Conservation (phyloP, 2,113 vertebrate genomes). For the Okapia johnstoni region DNA sequence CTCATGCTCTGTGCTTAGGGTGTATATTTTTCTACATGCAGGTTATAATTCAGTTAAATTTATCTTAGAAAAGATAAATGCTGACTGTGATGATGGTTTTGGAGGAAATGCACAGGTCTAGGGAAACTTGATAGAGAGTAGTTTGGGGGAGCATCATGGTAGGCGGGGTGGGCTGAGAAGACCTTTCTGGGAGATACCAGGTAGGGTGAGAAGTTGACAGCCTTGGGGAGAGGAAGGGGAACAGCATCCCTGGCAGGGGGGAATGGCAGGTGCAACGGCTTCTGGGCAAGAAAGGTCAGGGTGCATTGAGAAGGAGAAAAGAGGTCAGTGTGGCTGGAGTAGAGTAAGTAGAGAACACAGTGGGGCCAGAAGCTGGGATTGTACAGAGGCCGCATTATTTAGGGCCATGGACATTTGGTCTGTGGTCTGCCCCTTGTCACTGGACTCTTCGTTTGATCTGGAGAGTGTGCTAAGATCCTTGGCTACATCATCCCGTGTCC, state of each 20-base stretch:
- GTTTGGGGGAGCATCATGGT: background rate
- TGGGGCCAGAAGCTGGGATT: background rate
- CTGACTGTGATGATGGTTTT: background rate
- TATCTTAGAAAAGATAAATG: background rate
- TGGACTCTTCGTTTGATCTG: background rate
- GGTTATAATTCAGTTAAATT: background rate
- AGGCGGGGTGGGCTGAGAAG: background rate
- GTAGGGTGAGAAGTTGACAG: background rate
- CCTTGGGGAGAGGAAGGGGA: background rate
- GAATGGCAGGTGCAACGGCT: background rate
- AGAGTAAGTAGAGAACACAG: background rate
- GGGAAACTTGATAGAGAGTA: background rate
- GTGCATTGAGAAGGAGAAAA: background rate
- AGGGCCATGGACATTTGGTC: background rate
- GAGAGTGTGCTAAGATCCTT: background rate
- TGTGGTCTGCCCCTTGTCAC: background rate
- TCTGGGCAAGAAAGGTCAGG: background rate
- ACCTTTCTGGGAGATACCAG: background rate
- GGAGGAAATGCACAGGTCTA: background rate
- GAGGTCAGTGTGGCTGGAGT: background rate
- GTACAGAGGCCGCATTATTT: accelerated
- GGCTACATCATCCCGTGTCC: background rate
- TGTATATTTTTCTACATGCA: background rate
- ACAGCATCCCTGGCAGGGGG: background rate
- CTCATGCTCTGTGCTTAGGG: background rate